A percentile compares a stretch with the other conserved stretches of the same genome.
Conservation (phyloP, 2,113 vertebrate genomes). For the Falco punctatus region DNA sequence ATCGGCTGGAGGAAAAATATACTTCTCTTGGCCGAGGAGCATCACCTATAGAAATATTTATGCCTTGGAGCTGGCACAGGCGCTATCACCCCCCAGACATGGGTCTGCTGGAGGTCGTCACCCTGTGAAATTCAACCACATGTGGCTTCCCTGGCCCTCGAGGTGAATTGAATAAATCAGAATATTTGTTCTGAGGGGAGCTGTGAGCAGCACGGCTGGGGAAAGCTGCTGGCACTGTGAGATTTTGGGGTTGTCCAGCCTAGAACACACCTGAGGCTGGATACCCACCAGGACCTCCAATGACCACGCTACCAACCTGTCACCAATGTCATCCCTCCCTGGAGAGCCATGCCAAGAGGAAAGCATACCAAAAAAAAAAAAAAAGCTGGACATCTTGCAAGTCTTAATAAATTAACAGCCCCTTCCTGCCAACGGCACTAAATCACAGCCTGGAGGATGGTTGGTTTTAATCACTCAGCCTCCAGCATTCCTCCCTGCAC, state of each 20-base stretch:
- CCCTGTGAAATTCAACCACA: not conserved
- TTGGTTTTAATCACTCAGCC: not conserved
- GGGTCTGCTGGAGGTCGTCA: accelerated
- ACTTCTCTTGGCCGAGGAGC: not conserved
- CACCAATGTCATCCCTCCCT: not conserved
- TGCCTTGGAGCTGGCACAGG: not conserved
- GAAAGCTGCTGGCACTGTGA: not conserved
- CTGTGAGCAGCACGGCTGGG: not conserved
- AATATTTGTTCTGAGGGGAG: not conserved
- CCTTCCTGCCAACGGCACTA: not conserved
- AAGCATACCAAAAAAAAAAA: not conserved
- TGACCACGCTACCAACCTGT: accelerated
- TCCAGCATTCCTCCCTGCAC: not conserved
- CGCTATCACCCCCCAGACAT: not conserved
- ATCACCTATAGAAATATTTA: not conserved
- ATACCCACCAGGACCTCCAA: not conserved
- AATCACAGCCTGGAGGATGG: not conserved
- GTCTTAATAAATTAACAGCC: not conserved
- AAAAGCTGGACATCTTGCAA: not conserved
- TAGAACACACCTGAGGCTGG: too few relatives aligned
- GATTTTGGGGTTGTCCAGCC: not conserved
- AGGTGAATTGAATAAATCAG: not conserved
- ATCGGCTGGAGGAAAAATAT: not conserved
- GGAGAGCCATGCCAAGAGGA: not conserved
- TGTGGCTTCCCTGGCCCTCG: not conserved